Evolutionary conservation across 2,113 vertebrate species (phyloP).

Genomic region (Bombycilla garrulus): DNA sequence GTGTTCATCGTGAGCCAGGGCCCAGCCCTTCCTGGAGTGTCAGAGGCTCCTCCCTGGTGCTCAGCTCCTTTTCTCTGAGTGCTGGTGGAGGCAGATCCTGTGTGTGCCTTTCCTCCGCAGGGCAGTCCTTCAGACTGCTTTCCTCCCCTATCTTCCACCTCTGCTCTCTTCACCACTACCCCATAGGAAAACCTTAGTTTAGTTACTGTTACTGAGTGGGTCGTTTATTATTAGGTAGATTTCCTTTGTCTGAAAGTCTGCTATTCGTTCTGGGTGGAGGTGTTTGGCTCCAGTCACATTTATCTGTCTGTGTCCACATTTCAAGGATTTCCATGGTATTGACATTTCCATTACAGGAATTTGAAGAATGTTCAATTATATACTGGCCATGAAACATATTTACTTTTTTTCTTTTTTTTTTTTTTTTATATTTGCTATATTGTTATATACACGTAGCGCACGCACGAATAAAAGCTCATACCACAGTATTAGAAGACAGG

Average conservation of each 20-base stretch:
- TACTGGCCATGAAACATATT: slow-evolving; percentile 50
- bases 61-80: background rate
- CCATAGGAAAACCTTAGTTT: background rate
- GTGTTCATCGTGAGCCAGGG: accelerated
- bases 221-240: background rate
- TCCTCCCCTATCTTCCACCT: background rate
- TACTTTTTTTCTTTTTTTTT: background rate
- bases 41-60: background rate
- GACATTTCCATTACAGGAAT: slow-evolving; percentile 66
- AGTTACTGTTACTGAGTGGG: background rate
- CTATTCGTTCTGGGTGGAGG: slow-evolving; percentile 31
- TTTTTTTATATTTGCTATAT: background rate
- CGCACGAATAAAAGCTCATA: background rate
- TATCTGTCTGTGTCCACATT: slow-evolving; percentile 51
- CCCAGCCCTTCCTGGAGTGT: accelerated
- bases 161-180: background rate
- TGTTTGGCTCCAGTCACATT: slow-evolving; percentile 59
- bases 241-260: background rate
- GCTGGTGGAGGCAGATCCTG: background rate
- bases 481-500: background rate
- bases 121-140: background rate
- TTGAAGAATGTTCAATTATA: slow-evolving; percentile 66
- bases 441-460: background rate
- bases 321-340: slow-evolving; percentile 68
- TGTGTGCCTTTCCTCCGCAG: background rate